Evolutionary conservation across 2,113 vertebrate genomes (phyloP), one percentile per base, ranked within the genome.

Genomic region (Nicator chloris): DNA sequence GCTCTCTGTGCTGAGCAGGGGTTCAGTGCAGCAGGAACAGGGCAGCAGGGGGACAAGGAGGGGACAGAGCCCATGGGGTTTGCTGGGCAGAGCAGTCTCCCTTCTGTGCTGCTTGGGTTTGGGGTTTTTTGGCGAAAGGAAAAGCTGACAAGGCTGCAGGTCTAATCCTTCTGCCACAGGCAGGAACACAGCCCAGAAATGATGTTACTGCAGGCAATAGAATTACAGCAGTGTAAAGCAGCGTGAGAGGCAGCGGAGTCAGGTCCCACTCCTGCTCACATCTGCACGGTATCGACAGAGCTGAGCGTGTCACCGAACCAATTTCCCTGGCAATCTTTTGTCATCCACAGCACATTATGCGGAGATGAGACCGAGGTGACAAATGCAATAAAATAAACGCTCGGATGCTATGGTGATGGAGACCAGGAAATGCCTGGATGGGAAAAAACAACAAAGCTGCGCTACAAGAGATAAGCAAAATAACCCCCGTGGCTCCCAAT

Each of bases 361-460:
- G 23, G 94, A 88, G 92, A 90, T 26, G 95, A 93, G 92, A 77
- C 71, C 90, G 39, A 97, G 94, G 95, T 95, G 96, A 95, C 87
- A 88, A 90, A 79, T 53, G 92, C 85, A 94, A 90, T 92, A 90
- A 93, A 83, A 94, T 28, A 94, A 94, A 63, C 85, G n/a, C 79
- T 85, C 13, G 4, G 85, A 90, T 90, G 28, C 96, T 91, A 72
- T 90, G 94, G 94, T 90, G 94, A 96, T 95, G 94, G 94, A 51
- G 83, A 49, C 49, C 7, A 24, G 40, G 60, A 77, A 87, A 88
- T 54, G 92, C 79, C 79, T 69, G 14, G 85, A 23, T 53, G 49
- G 79, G 87, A n/a, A 73, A 65, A 85, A 73, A 35, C 69, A 92
- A 76, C 88, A 79, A 60, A 87, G 93, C 93, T 70, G 92, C 4